These are phyloP conservation scores for Rhogogaster chlorosoma DNA, from an alignment of 2,888 invertebrate genomes.

Conservation along the genomic window DNA sequence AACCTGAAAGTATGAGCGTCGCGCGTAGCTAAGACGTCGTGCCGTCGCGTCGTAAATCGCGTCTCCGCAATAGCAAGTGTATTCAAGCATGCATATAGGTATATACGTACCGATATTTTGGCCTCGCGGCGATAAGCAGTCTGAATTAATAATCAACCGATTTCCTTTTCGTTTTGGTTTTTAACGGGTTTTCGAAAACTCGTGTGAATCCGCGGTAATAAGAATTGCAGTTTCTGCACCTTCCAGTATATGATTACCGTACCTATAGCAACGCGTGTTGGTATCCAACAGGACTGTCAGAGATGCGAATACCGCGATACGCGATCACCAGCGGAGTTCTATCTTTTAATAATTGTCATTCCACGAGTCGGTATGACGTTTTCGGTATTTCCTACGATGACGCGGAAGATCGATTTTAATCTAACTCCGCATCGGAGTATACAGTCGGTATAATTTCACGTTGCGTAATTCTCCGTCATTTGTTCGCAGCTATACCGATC, in stretches of 20 bases:
- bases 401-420: constrained; percentile 31
- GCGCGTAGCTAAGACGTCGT: constrained; percentile 53
- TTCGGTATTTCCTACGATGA: constrained; percentile 14
- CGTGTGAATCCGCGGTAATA: not conserved
- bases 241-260: not conserved
- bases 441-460: not conserved
- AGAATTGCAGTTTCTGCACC: not conserved
- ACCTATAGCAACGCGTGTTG: not conserved
- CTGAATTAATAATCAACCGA: not conserved
- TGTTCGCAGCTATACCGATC: not conserved
- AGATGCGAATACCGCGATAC: not conserved
- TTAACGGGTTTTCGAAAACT: not conserved
- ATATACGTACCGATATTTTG: constrained; percentile 6
- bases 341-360: not conserved
- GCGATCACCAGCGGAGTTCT: not conserved
- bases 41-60: constrained; percentile 64
- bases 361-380: constrained; percentile 1
- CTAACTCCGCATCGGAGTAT: not conserved
- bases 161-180: not conserved
- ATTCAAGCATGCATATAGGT: not conserved
- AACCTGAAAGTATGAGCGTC: constrained; percentile 49
- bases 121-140: not conserved
- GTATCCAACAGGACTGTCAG: not conserved
- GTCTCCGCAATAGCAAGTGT: constrained; percentile 14
- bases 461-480: constrained; percentile 16